phyloP scores from a whole-genome alignment of 2,888 invertebrate species.

The Morinoia aosen region DNA sequence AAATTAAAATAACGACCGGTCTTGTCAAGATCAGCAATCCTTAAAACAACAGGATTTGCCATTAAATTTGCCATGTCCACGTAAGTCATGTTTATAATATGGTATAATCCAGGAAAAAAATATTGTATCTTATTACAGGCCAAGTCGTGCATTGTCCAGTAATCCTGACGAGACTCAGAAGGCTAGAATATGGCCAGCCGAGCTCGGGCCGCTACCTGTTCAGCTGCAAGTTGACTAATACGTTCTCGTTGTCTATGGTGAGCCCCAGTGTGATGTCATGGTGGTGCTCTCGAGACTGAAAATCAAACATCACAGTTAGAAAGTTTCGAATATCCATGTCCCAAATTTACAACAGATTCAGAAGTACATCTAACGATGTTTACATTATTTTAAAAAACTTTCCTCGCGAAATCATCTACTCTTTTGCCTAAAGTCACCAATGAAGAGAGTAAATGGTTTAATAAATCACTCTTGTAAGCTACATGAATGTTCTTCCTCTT shows the following conservation, averaged over 20 bases:
- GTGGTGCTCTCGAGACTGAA: constrained; percentile 72
- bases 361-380: background rate
- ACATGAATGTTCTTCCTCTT: too few relatives aligned
- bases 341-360: background rate
- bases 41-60: too few relatives aligned
- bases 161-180: too few relatives aligned
- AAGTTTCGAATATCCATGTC: background rate
- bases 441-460: too few relatives aligned
- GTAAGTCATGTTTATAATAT: too few relatives aligned
- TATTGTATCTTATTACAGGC: too few relatives aligned
- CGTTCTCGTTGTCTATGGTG: constrained; percentile 78
- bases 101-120: too few relatives aligned
- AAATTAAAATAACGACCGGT: too few relatives aligned
- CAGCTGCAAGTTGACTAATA: constrained; percentile 80
- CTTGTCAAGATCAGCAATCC: too few relatives aligned
- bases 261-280: constrained; percentile 78
- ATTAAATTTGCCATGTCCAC: too few relatives aligned
- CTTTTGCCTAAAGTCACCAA: background rate
- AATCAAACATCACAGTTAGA: constrained; percentile 69
- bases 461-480: too few relatives aligned
- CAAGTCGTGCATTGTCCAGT: too few relatives aligned
- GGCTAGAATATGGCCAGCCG: background rate
- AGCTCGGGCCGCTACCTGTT: constrained; percentile 73
- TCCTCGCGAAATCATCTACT: background rate
- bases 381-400: background rate